Evolutionary conservation across 1,140 invertebrate genomes (phyloP).

Genomic region (Bombus confusus): DNA sequence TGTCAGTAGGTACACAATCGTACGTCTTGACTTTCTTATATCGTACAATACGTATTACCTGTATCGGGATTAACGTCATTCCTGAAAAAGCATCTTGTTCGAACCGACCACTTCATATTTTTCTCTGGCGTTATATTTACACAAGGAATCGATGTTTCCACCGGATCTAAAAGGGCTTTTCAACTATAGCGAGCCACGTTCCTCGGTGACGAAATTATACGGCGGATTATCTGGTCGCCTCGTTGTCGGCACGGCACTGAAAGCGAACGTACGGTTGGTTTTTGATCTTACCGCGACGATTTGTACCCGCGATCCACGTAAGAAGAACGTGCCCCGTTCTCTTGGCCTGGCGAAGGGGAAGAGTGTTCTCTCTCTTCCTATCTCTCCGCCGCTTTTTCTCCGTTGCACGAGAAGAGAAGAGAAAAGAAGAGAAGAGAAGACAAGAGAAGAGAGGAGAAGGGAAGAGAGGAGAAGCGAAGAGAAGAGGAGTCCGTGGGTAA

Average conservation of each 20-base stretch:
- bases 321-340: conserved; percentile 58
- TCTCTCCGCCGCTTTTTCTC: conserved; percentile 52
- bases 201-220: conserved; percentile 50
- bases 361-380: background rate
- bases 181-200: conserved; percentile 6
- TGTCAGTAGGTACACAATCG: background rate
- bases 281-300: conserved; percentile 70
- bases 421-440: background rate
- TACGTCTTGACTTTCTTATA: background rate
- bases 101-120: conserved; percentile 29
- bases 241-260: conserved; percentile 35
- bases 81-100: background rate
- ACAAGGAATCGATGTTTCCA: conserved; percentile 15
- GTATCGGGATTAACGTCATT: background rate
- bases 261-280: conserved; percentile 54
- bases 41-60: background rate
- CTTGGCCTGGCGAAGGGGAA: conserved; percentile 14
- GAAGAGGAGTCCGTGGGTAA: conserved; percentile 34
- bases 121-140: background rate
- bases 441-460: background rate
- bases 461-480: background rate
- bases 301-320: conserved; percentile 63
- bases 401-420: conserved; percentile 20
- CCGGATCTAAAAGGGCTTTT: background rate
- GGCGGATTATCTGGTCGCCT: conserved; percentile 57